Evolutionary conservation across 2,797 vertebrate species (phyloP).

Genomic region (Holocentrus rufus): DNA sequence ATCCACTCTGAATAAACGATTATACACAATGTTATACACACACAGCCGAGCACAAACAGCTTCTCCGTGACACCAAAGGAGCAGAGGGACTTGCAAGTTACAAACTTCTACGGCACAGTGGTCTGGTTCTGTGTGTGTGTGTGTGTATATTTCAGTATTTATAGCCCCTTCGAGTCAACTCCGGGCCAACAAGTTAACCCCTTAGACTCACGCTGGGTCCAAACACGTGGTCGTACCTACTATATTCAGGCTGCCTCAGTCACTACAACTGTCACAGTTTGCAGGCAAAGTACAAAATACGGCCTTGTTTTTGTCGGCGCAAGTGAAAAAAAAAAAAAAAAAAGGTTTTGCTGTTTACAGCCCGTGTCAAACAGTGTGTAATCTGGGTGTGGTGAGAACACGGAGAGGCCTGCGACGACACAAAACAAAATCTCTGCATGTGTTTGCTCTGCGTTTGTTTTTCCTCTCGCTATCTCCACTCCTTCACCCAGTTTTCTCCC

Average conservation of each 20-base stretch:
- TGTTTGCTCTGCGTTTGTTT: constrained; percentile 42
- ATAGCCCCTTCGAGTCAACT: constrained; percentile 33
- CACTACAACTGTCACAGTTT: constrained; percentile 18
- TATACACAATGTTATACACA: constrained; percentile 4
- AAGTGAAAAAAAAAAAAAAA: no score
- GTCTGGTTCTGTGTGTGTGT: constrained; percentile 18
- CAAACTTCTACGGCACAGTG: constrained; percentile 14
- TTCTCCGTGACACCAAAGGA: constrained; percentile 7
- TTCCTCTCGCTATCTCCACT: constrained; percentile 43
- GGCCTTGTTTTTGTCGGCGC: constrained; percentile 45
- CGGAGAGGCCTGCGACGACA: constrained; percentile 57
- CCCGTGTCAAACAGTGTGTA: constrained; percentile 55
- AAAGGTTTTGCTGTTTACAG: constrained; percentile 47
- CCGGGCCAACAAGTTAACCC: constrained; percentile 15
- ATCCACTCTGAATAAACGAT: neutral
- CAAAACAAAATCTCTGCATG: constrained; percentile 63
- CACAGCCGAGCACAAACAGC: neutral
- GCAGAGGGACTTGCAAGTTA: constrained; percentile 30
- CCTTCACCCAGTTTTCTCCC: neutral
- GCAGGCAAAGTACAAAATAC: constrained; percentile 28
- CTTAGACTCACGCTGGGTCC: constrained; percentile 10
- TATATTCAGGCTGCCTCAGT: constrained; percentile 15
- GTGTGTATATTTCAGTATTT: constrained; percentile 24
- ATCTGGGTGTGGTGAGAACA: constrained; percentile 74
- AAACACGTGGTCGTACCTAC: constrained; percentile 10